Base-by-base conservation (phyloP, 2,113 vertebrate genomes). In the Lepus europaeus region DNA sequence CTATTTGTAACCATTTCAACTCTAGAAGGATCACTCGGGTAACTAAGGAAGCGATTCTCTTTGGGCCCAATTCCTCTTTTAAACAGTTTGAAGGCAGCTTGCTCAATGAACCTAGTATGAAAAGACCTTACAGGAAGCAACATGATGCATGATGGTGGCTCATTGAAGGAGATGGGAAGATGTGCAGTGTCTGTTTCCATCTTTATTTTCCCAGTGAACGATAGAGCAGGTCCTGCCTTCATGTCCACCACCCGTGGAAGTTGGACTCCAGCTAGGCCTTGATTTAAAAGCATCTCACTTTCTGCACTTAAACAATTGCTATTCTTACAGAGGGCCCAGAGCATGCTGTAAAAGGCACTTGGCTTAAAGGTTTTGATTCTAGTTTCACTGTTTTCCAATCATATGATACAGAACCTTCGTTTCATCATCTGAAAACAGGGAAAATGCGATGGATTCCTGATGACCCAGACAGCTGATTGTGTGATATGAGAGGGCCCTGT, bases 51-150 rank as follows among this genome's bases (percentile, higher is more conserved):
- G 68, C 61, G 19, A 87, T 90, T 74, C 63, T 74, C 73, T 51
- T 3, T 1, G 72, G 69, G 33, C 36, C 83, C n/a, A 89, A 11
- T 85, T 79, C 20, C 36, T 9, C 23, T 22, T 87, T 90, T 74
- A 25, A 39, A 76, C 33, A 66, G 66, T 51, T 73, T 86, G 39
- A 36, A 78, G 29, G 59, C 76, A 83, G 83, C 8, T 76, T 39
- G 53, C 39, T 93, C 77, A 74, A 31, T 51, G 79, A 94, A 31
- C 53, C 33, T 74, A 17, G 4, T 10, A 64, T 29, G 39, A 68
- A 70, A 86, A 95, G 89, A 64, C 59, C 3, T 69, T 85, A 49
- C 73, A 92, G 59, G 63, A 94, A 63, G 78, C 74, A 90, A 36
- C 27, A 7, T 49, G 0, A 1, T 19, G 25, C 23, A 1, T 33